phyloP scores from a whole-genome alignment of 1,140 invertebrate species.

The Pogonomyrmex barbatus region DNA sequence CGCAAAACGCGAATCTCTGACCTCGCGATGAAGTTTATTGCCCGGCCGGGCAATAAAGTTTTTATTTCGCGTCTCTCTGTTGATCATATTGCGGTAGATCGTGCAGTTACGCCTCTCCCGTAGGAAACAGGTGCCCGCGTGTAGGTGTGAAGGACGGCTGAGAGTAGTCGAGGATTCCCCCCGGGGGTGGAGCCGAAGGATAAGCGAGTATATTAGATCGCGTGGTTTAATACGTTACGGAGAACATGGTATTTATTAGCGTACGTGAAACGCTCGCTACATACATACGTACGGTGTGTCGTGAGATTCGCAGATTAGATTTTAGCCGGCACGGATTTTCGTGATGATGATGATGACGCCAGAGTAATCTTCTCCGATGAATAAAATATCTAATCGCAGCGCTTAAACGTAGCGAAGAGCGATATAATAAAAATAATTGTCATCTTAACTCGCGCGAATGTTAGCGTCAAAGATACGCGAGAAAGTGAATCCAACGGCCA shows the following conservation, averaged over 20 bases:
- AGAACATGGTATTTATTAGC: constrained; percentile 38
- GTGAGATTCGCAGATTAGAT: not conserved
- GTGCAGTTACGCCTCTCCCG: constrained; percentile 11
- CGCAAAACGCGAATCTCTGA: constrained; percentile 41
- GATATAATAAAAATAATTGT: not conserved
- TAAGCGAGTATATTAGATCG: constrained; percentile 50
- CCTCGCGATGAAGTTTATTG: constrained; percentile 43
- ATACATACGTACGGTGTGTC: not conserved
- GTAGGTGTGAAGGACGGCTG: constrained; percentile 49
- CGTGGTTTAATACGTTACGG: constrained; percentile 32
- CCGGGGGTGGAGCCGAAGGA: constrained; percentile 43
- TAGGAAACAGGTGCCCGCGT: constrained; percentile 44
- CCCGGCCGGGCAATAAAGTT: constrained; percentile 47
- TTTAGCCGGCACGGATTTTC: not conserved
- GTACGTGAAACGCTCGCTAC: constrained; percentile 18
- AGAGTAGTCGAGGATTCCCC: constrained; percentile 37
- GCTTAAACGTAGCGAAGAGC: not conserved
- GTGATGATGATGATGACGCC: not conserved
- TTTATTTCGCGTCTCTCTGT: constrained; percentile 50
- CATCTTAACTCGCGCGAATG: not conserved
- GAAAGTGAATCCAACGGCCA: not conserved
- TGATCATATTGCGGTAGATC: constrained; percentile 57
- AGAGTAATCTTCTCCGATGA: not conserved
- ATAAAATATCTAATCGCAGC: not conserved
- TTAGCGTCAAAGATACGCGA: not conserved